These are phyloP conservation scores for Pithys albifrons DNA, from an alignment of 2,113 vertebrate species.

Conservation along the genomic window DNA sequence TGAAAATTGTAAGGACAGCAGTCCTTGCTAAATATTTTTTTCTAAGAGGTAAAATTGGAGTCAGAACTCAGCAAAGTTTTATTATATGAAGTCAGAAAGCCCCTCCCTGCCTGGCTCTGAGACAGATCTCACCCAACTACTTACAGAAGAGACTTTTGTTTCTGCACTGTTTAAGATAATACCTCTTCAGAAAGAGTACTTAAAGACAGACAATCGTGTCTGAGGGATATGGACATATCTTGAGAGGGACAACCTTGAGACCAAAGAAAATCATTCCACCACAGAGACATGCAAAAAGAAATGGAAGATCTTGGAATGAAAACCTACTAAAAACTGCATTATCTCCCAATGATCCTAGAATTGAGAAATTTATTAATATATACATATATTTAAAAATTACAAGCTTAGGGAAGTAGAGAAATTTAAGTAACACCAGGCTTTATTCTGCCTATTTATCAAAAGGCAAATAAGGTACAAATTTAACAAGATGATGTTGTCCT, in stretches of 20 bases:
- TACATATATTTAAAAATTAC: accelerated
- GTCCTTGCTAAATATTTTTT: background rate
- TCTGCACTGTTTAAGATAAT: background rate
- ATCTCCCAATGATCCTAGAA: background rate
- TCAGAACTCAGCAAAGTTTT: background rate
- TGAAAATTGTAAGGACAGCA: background rate
- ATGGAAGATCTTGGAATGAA: background rate
- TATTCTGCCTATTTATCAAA: background rate
- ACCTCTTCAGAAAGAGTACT: background rate
- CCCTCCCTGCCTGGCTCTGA: background rate
- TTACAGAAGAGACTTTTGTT: background rate
- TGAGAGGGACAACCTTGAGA: background rate
- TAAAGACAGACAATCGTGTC: background rate
- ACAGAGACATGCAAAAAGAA: background rate
- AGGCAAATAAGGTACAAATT: background rate
- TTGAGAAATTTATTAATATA: background rate
- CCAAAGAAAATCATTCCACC: background rate
- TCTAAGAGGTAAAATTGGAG: background rate
- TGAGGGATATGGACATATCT: background rate
- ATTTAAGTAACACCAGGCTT: background rate
- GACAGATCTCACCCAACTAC: background rate
- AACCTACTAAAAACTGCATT: background rate
- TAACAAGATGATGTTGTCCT: background rate
- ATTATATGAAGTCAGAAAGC: background rate
- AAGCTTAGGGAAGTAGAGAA: background rate